Evolutionary conservation across 2,797 vertebrate species (phyloP).

Genomic region (Choloepus didactylus): DNA sequence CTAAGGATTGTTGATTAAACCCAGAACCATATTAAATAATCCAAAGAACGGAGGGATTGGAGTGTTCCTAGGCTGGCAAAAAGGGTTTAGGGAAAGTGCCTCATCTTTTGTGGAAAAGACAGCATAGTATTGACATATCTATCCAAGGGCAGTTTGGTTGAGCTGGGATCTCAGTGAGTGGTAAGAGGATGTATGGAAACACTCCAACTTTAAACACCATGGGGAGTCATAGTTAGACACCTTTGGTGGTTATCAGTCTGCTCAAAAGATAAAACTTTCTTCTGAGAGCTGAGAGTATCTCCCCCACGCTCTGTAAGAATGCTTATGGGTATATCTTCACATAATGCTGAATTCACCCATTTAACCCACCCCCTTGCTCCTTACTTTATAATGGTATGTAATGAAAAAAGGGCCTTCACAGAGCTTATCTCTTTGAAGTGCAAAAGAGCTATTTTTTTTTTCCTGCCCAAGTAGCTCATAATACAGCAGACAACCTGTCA

Average conservation of each 20-base stretch:
- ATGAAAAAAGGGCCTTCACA: constrained; percentile 67
- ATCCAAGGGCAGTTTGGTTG: background rate
- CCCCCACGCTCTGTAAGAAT: background rate
- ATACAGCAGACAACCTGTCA: constrained; percentile 75
- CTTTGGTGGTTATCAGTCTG: background rate
- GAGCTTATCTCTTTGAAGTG: constrained; percentile 63
- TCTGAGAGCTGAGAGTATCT: constrained; percentile 11
- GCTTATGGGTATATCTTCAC: constrained; percentile 33
- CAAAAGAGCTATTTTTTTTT: constrained; percentile 63
- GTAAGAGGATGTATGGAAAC: background rate
- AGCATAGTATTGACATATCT: background rate
- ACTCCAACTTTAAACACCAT: background rate
- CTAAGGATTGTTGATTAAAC: constrained; percentile 22
- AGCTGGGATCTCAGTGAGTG: background rate
- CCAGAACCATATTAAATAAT: background rate
- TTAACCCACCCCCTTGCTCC: background rate
- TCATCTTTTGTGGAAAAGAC: background rate
- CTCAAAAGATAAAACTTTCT: constrained; percentile 32
- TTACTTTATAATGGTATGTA: constrained; percentile 64
- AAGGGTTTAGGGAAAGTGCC: background rate
- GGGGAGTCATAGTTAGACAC: background rate
- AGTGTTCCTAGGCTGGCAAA: background rate
- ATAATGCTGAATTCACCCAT: constrained; percentile 14
- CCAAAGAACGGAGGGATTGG: background rate
- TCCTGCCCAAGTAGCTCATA: constrained; percentile 74